phyloP scores from a whole-genome alignment of 1,140 invertebrate species.

The Cotesia vestalis region DNA sequence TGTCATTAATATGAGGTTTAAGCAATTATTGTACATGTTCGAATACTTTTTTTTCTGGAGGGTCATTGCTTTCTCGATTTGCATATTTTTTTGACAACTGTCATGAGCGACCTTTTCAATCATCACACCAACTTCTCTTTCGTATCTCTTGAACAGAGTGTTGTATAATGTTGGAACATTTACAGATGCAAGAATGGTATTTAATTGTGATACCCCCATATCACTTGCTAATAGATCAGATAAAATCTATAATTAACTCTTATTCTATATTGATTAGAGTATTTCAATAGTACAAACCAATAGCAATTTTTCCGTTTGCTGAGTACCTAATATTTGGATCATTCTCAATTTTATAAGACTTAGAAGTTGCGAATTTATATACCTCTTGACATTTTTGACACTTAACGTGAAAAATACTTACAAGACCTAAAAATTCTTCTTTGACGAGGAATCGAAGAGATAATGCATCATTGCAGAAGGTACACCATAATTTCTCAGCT shows the following conservation, averaged over 20 bases:
- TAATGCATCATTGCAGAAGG: constrained; percentile 21
- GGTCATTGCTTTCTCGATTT: constrained; percentile 12
- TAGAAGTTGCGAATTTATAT: constrained; percentile 1
- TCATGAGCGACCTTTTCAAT: constrained; percentile 16
- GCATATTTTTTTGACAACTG: constrained; percentile 13
- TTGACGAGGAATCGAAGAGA: constrained; percentile 24
- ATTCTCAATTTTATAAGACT: neutral
- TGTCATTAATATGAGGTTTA: neutral
- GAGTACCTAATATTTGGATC: neutral
- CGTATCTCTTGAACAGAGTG: constrained; percentile 12
- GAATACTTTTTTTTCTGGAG: constrained; percentile 15
- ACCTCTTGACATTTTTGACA: neutral
- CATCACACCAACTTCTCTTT: constrained; percentile 2
- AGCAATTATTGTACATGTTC: neutral
- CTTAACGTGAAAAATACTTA: constrained; percentile 17
- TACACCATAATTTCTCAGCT: constrained; percentile 33
- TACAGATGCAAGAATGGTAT: neutral
- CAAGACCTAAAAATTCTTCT: constrained; percentile 23
- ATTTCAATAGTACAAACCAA: constrained; percentile 4
- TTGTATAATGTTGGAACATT: constrained; percentile 17
- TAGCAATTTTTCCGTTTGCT: constrained; percentile 14
- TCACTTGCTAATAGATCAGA: constrained; percentile 11
- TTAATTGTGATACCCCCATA: constrained; percentile 15
- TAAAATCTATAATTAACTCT: neutral
- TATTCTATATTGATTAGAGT: neutral